Conservation (phyloP, 2,888 invertebrate genomes). For the Ornithoptera alexandrae region DNA sequence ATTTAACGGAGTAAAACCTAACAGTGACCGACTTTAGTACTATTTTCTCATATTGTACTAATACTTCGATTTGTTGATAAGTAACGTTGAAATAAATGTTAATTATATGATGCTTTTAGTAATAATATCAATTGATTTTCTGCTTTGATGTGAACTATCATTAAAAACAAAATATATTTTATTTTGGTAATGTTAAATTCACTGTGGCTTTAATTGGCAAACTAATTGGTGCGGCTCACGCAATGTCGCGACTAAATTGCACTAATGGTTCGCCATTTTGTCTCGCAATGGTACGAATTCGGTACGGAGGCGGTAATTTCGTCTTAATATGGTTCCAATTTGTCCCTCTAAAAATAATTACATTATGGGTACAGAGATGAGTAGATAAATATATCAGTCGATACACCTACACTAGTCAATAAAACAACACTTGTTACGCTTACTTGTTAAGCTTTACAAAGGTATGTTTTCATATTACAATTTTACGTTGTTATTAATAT, state of each 20-base stretch:
- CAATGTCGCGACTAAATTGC: conserved; percentile 63
- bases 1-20: too few relatives aligned
- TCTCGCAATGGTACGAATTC: conserved; percentile 52
- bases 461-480: neutral
- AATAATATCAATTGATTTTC: too few relatives aligned
- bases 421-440: neutral
- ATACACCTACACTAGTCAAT: neutral
- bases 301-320: conserved; percentile 61
- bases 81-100: too few relatives aligned
- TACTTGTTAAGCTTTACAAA: too few relatives aligned
- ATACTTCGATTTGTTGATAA: too few relatives aligned
- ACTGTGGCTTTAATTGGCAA: conserved; percentile 55
- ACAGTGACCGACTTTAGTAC: too few relatives aligned
- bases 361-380: neutral
- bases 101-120: too few relatives aligned
- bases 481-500: too few relatives aligned
- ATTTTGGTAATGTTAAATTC: conserved; percentile 41
- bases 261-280: conserved; percentile 57
- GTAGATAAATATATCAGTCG: neutral
- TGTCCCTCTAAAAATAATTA: neutral
- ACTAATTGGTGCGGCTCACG: conserved; percentile 61
- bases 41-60: too few relatives aligned
- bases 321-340: conserved; percentile 60
- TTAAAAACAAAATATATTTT: conserved; percentile 33
- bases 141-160: neutral